Conservation (phyloP, 2,888 invertebrate species). For the Agonopterix subpropinquella region DNA sequence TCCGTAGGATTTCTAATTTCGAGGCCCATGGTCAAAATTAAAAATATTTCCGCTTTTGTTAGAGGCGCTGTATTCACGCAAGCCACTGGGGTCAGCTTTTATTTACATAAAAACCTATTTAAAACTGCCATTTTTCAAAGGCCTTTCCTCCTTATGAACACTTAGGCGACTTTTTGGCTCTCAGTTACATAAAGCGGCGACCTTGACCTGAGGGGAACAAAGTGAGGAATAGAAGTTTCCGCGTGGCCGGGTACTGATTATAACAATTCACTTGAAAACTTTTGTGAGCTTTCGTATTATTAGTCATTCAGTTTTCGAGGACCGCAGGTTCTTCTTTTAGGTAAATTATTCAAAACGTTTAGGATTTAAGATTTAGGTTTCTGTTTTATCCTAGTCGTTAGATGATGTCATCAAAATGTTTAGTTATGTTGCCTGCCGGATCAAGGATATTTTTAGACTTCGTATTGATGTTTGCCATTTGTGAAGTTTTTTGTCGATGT, state of each 20-base stretch:
- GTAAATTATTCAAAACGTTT: no score
- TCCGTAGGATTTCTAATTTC: background rate
- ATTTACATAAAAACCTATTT: constrained; percentile 10
- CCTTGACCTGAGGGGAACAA: constrained; percentile 15
- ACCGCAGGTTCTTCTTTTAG: background rate
- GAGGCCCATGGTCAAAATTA: background rate
- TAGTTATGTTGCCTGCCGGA: no score
- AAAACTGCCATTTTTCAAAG: constrained; percentile 10
- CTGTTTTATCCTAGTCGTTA: no score
- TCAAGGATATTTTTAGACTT: no score
- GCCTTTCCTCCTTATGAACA: constrained; percentile 8
- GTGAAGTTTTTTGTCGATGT: no score
- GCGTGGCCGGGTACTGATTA: constrained; percentile 17
- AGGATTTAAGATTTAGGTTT: no score
- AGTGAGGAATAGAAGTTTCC: constrained; percentile 13
- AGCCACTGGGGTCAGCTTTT: constrained; percentile 2
- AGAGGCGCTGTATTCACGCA: constrained; percentile 4
- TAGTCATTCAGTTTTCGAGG: constrained; percentile 16
- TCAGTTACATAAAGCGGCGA: constrained; percentile 3
- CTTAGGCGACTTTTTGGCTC: constrained; percentile 4
- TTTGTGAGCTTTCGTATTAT: constrained; percentile 17
- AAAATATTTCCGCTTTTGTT: background rate
- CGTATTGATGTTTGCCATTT: no score
- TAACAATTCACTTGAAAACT: constrained; percentile 16
- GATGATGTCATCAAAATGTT: no score